Evolutionary conservation across 2,797 vertebrate genomes (phyloP), one percentile per base, ranked within the genome.

Genomic region (Urocyon cinereoargenteus): DNA sequence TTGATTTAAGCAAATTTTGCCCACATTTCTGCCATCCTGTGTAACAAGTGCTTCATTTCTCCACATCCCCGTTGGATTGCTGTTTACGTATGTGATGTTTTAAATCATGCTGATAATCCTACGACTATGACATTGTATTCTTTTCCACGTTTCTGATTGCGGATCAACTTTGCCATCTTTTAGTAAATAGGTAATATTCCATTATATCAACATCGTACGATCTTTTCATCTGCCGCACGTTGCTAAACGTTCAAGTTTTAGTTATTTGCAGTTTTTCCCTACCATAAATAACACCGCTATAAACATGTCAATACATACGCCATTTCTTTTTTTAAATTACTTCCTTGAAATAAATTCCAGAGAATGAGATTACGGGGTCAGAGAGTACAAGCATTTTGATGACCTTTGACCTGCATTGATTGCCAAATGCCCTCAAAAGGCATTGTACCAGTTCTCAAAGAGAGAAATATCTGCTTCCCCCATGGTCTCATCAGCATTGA

Each of bases 301-400:
- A 97, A 97, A 97, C 85, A 82, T 73, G 94, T 93, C 94, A 64
- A 45, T 66, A 57, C 66, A 28, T 62, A 91, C 73, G 34, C 36
- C 61, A 31, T 72, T 83, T 87, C 90, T 96, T 64, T 75, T 91
- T 96, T 93, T 75, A 86, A 96, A 94, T 96, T 66, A 90, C 90
- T 93, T 97, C 93, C 93, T 88, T 78, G 91, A 97, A 90, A 92
- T 98, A 97, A 97, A 97, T 94, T 91, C 62, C 59, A 53, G 85
- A 82, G 97, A 90, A 92, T 64, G 95, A 87, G 94, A 97, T 90
- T 64, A 73, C 18, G 0, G 66, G 97, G 96, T 96, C 97, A 97
- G 78, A 92, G 97, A 91, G 97, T 59, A 97, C 31, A 94, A 96
- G 93, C 96, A 88, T 95, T 97, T 93, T 90, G 90, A 88, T 59